Evolutionary conservation across 2,113 vertebrate species (phyloP).

Genomic region (Paracanthobrama guichenoti): DNA sequence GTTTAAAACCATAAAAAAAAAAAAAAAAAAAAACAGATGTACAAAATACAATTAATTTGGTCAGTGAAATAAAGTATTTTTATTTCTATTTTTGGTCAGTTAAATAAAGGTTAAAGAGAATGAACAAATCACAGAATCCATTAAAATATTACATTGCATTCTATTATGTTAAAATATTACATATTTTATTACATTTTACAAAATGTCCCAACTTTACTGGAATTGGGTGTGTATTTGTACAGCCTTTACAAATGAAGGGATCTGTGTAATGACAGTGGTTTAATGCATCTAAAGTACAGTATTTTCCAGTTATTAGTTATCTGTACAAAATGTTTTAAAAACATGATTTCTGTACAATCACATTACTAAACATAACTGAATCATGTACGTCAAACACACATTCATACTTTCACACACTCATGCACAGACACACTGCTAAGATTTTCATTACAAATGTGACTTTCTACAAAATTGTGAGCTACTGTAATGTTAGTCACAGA

Average conservation of each 20-base stretch:
- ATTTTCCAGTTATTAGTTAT: not conserved
- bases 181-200: no score
- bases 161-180: no score
- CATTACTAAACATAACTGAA: constrained; percentile 4
- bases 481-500: not conserved
- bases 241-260: not conserved
- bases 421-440: not conserved
- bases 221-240: not conserved
- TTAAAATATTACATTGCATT: no score
- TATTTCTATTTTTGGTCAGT: no score
- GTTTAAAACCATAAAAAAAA: no score
- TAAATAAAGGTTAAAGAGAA: no score
- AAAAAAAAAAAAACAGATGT: no score
- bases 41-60: no score
- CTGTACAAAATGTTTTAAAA: constrained; percentile 43
- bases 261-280: not conserved
- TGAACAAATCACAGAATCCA: no score
- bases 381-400: not conserved
- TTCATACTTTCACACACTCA: not conserved
- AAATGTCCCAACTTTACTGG: no score
- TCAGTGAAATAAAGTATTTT: no score
- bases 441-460: not conserved
- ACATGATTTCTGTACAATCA: constrained; percentile 31
- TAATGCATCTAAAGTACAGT: not conserved
- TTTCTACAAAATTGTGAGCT: not conserved